Percentiles rank a stretch among this genome's conserved stretches.
Conservation (phyloP, 2,888 invertebrate species). For the Thysanoteuthis rhombus region DNA sequence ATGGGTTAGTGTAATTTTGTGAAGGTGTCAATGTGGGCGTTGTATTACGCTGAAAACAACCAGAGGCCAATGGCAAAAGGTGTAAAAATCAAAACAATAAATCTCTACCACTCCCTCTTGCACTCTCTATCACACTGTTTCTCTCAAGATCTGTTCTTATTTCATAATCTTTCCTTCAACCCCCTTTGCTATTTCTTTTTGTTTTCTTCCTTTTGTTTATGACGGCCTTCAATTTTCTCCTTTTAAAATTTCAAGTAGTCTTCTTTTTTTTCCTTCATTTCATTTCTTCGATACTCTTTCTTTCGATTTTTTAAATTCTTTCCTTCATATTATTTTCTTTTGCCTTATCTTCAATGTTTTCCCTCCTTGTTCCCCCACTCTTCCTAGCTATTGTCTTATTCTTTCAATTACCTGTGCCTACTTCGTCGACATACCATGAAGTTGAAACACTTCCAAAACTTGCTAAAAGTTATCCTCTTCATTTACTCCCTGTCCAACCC, state of each 20-base stretch:
- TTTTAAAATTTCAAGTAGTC: background rate
- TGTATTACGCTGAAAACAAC: background rate
- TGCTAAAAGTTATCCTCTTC: no score
- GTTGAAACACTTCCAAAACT: no score
- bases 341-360: background rate
- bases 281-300: background rate
- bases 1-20: background rate
- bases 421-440: no score
- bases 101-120: background rate
- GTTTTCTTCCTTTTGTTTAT: background rate
- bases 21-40: background rate
- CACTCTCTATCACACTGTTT: background rate
- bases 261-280: background rate
- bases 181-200: background rate
- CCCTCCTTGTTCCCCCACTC: background rate
- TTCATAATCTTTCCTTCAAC: background rate
- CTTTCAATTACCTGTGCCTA: background rate
- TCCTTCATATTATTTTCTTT: background rate
- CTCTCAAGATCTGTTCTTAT: background rate
- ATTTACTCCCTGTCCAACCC: no score
- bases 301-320: background rate
- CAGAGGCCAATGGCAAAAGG: background rate
- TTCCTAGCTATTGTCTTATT: background rate
- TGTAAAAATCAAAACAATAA: background rate
- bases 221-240: background rate